Conservation (phyloP, 2,888 invertebrate genomes). For the Lasioglossum zephyrum region DNA sequence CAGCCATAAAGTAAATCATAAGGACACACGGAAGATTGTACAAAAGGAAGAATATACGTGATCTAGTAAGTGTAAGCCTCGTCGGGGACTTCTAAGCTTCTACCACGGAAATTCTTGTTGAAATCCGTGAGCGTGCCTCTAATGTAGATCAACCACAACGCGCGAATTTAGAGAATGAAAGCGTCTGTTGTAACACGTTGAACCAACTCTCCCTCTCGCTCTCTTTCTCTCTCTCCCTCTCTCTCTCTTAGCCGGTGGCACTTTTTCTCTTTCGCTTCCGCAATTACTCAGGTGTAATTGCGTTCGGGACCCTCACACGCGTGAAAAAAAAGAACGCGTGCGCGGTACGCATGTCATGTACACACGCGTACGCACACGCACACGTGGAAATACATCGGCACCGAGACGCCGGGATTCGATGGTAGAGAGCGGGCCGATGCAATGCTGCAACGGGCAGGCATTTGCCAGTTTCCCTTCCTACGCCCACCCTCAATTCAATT, state of each 20-base stretch:
- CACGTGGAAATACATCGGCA: slow-evolving; percentile 14
- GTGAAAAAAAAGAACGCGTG: slow-evolving; percentile 57
- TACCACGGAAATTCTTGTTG: neutral
- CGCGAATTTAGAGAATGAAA: slow-evolving; percentile 42
- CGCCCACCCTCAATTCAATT: slow-evolving; percentile 81
- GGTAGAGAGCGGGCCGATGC: slow-evolving; percentile 58
- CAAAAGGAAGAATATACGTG: no score
- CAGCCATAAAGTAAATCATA: no score
- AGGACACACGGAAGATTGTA: no score
- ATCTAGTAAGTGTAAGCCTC: no score
- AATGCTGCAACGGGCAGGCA: slow-evolving; percentile 75
- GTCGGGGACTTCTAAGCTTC: no score
- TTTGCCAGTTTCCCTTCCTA: slow-evolving; percentile 75
- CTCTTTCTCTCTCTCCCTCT: neutral
- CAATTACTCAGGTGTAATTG: slow-evolving; percentile 82
- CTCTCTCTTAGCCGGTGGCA: slow-evolving; percentile 27
- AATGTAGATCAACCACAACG: slow-evolving; percentile 15
- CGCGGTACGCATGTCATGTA: neutral
- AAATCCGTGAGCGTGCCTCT: neutral
- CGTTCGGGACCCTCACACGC: slow-evolving; percentile 67
- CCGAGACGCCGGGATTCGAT: slow-evolving; percentile 22
- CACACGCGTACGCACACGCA: neutral
- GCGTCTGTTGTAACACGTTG: slow-evolving; percentile 60
- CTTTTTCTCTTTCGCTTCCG: slow-evolving; percentile 62
- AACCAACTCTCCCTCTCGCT: neutral